phyloP scores from a whole-genome alignment of 2,113 vertebrate species.

The Prunella himalayana region DNA sequence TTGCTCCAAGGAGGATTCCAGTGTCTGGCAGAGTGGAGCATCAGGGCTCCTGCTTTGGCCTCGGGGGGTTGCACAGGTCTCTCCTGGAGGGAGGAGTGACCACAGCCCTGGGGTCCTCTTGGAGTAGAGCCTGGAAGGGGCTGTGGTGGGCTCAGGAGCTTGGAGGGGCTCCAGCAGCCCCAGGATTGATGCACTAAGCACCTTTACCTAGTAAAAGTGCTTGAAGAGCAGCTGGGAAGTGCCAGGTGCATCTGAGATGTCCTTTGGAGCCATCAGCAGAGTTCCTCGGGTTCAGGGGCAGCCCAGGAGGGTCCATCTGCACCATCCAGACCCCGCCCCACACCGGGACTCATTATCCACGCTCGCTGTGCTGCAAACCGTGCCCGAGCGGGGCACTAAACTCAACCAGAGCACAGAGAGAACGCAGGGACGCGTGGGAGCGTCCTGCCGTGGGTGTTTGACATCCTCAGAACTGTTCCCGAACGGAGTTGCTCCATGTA shows the following conservation, averaged over 20 bases:
- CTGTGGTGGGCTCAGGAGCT: not conserved
- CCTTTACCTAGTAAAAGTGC: not conserved
- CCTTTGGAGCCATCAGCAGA: not conserved
- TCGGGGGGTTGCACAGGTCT: accelerated
- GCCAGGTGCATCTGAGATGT: not conserved
- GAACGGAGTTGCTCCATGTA: not conserved
- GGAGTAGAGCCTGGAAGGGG: not conserved
- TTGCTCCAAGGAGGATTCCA: accelerated
- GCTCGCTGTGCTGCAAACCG: accelerated
- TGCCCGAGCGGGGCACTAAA: accelerated
- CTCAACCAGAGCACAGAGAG: not conserved
- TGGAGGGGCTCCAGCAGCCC: not conserved
- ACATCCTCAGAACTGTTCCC: not conserved
- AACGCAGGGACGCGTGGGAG: not conserved
- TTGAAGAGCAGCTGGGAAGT: not conserved
- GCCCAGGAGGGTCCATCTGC: accelerated
- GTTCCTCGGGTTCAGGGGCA: not conserved
- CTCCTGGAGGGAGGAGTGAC: not conserved
- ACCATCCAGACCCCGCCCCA: accelerated
- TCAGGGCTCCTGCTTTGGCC: accelerated
- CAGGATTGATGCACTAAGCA: accelerated
- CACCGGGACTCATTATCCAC: accelerated
- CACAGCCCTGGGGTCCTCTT: not conserved
- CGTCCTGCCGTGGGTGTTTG: not conserved
- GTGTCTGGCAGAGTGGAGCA: accelerated